Evolutionary conservation across 2,113 vertebrate genomes (phyloP).

Genomic region (Ceratotherium simum): DNA sequence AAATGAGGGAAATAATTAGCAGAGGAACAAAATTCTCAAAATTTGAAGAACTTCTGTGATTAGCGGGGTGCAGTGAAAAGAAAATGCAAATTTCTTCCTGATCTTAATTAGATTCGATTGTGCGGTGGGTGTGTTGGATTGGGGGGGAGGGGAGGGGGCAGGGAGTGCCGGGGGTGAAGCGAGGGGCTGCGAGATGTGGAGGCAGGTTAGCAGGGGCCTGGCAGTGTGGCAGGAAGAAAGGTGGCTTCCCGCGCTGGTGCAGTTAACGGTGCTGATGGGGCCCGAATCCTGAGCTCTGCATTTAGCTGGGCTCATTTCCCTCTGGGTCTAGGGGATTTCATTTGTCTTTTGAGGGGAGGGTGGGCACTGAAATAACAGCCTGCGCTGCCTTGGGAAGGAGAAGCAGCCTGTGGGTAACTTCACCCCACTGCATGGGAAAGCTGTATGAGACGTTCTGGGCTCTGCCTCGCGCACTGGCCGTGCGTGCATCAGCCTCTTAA

Average conservation of each 20-base stretch:
- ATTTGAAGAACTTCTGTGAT: constrained; percentile 85
- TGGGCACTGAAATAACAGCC: background rate
- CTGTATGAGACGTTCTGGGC: background rate
- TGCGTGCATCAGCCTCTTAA: background rate
- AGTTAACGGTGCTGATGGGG: constrained; percentile 53
- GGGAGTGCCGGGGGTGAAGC: constrained; percentile 42
- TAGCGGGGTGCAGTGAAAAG: constrained; percentile 84
- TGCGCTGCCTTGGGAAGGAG: constrained; percentile 27
- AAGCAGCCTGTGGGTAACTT: constrained; percentile 61
- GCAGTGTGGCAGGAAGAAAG: constrained; percentile 84
- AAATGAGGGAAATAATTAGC: constrained; percentile 83
- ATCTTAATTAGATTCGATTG: constrained; percentile 91
- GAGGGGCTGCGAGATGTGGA: constrained; percentile 61
- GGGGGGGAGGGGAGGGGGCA: constrained; percentile 25
- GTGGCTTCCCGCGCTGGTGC: constrained; percentile 67
- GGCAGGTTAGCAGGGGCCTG: constrained; percentile 84
- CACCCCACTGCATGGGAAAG: background rate
- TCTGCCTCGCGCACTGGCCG: background rate
- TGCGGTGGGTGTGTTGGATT: constrained; percentile 74
- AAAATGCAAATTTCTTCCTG: constrained; percentile 90
- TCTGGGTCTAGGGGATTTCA: background rate
- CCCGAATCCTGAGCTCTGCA: background rate
- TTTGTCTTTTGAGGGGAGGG: background rate
- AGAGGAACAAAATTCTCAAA: constrained; percentile 83
- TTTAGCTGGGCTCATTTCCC: background rate